Percentiles rank a stretch among this genome's conserved stretches.
Conservation (phyloP, 92 coral and sea anemone genomes). For the Siderastrea siderea region DNA sequence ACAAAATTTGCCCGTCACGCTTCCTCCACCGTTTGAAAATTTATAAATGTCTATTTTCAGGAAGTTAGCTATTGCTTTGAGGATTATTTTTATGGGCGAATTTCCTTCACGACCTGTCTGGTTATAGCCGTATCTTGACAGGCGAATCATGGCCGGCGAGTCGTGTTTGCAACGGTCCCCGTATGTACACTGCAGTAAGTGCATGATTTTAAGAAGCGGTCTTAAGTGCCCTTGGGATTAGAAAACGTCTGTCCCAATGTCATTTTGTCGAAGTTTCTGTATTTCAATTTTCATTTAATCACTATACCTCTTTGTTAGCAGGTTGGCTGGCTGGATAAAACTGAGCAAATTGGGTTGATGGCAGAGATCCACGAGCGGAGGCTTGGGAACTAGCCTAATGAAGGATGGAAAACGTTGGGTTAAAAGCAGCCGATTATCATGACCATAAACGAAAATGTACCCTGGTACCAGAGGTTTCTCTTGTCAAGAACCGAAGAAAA, state of each 20-base stretch:
- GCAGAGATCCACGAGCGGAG: slow-evolving; percentile 43
- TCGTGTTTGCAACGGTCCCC: too few relatives aligned
- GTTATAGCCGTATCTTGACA: too few relatives aligned
- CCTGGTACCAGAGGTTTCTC: too few relatives aligned
- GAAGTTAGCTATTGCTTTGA: too few relatives aligned
- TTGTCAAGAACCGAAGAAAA: too few relatives aligned
- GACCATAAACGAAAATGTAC: not conserved
- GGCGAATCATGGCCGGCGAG: too few relatives aligned
- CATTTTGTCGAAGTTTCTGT: not conserved
- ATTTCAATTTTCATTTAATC: not conserved
- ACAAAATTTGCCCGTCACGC: too few relatives aligned
- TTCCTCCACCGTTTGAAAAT: too few relatives aligned
- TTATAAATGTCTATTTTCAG: too few relatives aligned
- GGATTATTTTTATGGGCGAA: too few relatives aligned
- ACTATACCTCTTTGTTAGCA: slow-evolving; percentile 3
- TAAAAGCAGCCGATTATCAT: not conserved
- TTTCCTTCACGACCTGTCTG: too few relatives aligned
- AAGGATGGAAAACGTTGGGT: not conserved
- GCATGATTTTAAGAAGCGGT: not conserved
- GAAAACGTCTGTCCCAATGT: not conserved
- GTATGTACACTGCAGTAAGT: too few relatives aligned
- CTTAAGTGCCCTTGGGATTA: not conserved
- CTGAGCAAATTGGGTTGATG: slow-evolving; percentile 26
- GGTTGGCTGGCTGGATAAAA: slow-evolving; percentile 14
- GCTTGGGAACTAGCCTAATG: slow-evolving; percentile 32